Evolutionary conservation across 92 coral and sea anemone genomes (phyloP), one percentile per base, ranked within the genome.

Genomic region (Palythoa caribaeorum): DNA sequence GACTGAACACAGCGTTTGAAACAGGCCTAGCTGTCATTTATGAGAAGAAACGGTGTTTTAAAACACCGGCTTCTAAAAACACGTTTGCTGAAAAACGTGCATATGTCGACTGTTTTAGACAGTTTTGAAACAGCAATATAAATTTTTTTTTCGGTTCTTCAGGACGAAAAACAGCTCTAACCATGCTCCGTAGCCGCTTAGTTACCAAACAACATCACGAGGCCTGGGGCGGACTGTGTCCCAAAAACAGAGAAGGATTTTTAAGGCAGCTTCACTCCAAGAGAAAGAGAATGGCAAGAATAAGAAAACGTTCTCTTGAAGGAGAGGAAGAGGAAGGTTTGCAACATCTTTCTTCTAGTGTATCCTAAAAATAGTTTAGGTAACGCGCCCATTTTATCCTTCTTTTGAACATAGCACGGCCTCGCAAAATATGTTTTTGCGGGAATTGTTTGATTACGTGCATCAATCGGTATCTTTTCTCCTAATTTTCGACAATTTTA

Each of bases 231-330:
- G 60, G 59, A 17, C 15, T 62, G 38, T n/a, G 11, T n/a, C 55
- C 59, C 53, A 80, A 81, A 28, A 81, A 76, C 9, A 81, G 76
- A 47, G 86, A 81, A 38, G 65, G 28, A 17, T 81, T 81, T 21
- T 36, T 81, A 21, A 44, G 10, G 44, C 40, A 66, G 44, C 76
- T 81, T 20, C 86, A 44, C 11, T 66, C 86, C 36, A 81, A 81
- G 86, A 81, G 60, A 51, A 63, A 13, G 40, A 54, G 76, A 47
- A 81, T 81, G 75, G 76, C 76, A 38, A 65, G 86, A 38, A 66
- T 81, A 9, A 65, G 44, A 71, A 81, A 81, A 35, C 86, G 86
- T 14, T 81, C 86, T n/a, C n/a, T 81, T 39, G 86, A 81, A 35
- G 86, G 86, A 47, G 20, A 81, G 1, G 75, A 81, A 48, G 60